Conservation (phyloP, 53 echinoderm and acorn worm genomes). For the Arbacia lixula region DNA sequence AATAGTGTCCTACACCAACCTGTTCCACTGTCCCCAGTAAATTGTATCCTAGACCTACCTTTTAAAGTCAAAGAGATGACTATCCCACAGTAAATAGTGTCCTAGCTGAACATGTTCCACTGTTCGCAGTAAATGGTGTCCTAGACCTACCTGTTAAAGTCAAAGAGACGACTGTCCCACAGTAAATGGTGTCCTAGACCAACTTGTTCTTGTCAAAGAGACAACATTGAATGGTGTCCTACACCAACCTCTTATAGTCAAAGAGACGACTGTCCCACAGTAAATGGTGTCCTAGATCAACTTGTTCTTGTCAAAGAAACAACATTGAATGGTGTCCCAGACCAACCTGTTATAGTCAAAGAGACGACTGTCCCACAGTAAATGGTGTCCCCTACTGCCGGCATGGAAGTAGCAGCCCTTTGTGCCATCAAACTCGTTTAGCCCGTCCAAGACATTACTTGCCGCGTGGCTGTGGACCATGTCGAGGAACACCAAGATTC, state of each 20-base stretch:
- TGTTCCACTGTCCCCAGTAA: too few species aligned
- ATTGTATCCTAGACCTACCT: too few species aligned
- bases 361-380: slow-evolving; percentile 85
- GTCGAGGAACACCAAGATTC: slow-evolving; percentile 82
- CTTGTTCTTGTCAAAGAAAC: slow-evolving; percentile 78
- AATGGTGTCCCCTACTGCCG: slow-evolving; percentile 78
- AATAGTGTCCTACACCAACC: too few species aligned
- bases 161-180: too few species aligned
- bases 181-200: too few species aligned
- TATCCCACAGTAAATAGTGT: too few species aligned
- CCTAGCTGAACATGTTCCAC: too few species aligned
- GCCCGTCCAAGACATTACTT: slow-evolving; percentile 90
- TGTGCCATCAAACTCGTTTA: slow-evolving; percentile 92
- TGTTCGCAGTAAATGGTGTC: too few species aligned
- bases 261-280: slow-evolving; percentile 88
- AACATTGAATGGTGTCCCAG: background rate
- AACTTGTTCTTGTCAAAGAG: too few species aligned
- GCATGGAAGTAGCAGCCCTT: slow-evolving; percentile 91
- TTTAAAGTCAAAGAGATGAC: background rate
- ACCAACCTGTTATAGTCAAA: slow-evolving; percentile 86
- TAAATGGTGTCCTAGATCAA: too few species aligned
- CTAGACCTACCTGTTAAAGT: too few species aligned
- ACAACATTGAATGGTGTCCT: too few species aligned
- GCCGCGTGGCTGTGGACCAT: slow-evolving; percentile 97
- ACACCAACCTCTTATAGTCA: slow-evolving; percentile 78